Conservation (phyloP, 2,888 invertebrate species). For the Scaptomyza parva region DNA sequence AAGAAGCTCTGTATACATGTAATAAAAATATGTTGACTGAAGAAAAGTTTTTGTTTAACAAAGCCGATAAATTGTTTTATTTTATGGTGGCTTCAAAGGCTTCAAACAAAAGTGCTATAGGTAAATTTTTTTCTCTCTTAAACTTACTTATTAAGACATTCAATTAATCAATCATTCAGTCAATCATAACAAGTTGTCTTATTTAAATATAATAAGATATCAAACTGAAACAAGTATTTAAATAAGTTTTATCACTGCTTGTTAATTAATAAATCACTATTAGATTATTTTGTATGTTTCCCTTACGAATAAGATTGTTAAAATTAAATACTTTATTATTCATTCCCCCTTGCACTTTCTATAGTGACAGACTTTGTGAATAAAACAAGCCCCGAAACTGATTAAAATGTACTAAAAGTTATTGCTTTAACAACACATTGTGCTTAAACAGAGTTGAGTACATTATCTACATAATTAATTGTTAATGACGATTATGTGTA, state of each 20-base stretch:
- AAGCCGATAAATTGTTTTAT: too few relatives aligned
- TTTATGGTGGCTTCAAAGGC: too few relatives aligned
- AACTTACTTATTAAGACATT: background rate
- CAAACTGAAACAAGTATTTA: background rate
- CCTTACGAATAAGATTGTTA: background rate
- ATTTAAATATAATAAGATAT: background rate
- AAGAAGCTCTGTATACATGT: too few relatives aligned
- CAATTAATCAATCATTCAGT: background rate
- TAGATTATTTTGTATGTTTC: conserved; percentile 2
- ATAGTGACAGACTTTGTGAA: conserved; percentile 2
- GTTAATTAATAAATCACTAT: conserved; percentile 4
- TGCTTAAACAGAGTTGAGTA: background rate
- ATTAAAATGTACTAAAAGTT: conserved; percentile 44
- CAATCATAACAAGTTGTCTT: background rate
- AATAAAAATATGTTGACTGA: too few relatives aligned
- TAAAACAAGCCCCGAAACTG: conserved; percentile 28
- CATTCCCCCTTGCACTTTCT: background rate
- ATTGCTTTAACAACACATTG: background rate
- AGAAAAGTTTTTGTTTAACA: too few relatives aligned
- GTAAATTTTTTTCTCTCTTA: background rate
- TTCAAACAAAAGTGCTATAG: too few relatives aligned
- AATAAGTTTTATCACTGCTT: background rate
- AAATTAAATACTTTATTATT: background rate
- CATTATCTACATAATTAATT: conserved; percentile 72
- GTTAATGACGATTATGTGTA: conserved; percentile 69